Base-by-base conservation (phyloP, 1,140 invertebrate genomes). In the Eciton burchellii region DNA sequence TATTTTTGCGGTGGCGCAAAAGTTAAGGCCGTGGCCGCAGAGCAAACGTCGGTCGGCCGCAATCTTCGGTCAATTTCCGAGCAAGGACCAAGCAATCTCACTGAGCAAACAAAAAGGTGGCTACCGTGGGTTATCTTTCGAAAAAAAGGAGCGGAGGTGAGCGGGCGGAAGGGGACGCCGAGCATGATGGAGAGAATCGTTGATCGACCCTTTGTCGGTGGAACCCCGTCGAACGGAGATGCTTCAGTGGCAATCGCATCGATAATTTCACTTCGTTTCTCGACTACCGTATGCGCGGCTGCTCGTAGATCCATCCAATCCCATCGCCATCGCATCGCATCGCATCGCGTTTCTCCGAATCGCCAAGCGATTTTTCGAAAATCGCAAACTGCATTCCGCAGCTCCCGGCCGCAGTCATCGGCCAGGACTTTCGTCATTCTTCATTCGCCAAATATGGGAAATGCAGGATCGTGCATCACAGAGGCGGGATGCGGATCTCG, bases 21-120 rank as follows among this genome's bases (percentile, higher is more conserved):
- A 86, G 88, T 92, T 90, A 90, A 91, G 85, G 87, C 85, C 83
- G 85, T 85, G 79, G 90, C 90, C 88, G 84, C 88, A 90, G 89
- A 91, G 84, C 90, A 91, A 91, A 92, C 90, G 84, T 91, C 77
- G 88, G 89, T 87, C 90, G 85, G 89, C 91, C 89, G 91, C 91
- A 92, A 92, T 92, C 91, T 92, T 92, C 90, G 90, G 84, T 91
- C 91, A 92, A 92, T 92, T 92, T 92, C 85, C 86, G 88, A 89
- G 88, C 83, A 90, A 87, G 88, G 74, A 82, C 82, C 86, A 84
- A 85, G 83, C 84, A 89, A 90, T 91, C 84, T 90, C 66, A 56
- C 85, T 89, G 90, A 88, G 76, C 86, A 91, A 92, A 92, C 88
- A 92, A 91, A 89, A 91, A 91, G 87, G 85, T 82, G 83, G 76